Base-by-base conservation (phyloP, 2,113 vertebrate genomes). In the Sebastes schlegelii region DNA sequence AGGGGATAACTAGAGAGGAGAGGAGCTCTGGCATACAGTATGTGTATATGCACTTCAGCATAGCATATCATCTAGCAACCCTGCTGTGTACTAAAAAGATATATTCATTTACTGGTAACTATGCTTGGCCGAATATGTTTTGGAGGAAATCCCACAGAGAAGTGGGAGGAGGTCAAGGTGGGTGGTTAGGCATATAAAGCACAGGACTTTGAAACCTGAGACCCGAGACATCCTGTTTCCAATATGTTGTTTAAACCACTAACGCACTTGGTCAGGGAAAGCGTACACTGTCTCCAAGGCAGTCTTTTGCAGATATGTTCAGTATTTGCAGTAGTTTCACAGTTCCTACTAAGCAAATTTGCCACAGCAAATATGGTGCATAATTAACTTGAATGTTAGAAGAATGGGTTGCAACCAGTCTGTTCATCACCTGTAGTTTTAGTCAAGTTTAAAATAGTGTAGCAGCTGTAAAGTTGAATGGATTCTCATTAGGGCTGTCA, bases 1-100 rank as follows among this genome's bases (percentile, higher is more conserved):
- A 46, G 71, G 75, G 69, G 76, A 87, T 77, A 66, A 76, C 66
- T 70, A 60, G 19, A 71, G 66, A 66, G 45, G 26, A 70, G 71
- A 61, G 62, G 43, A 58, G 76, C 48, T 45, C 45, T 64, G 62
- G 45, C 23, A 67, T 21, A 63, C 74, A 71, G 7, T 54, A 6
- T 57, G 64, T 49, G 19, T 2, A 48, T 71, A 80, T 73, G 13
- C 19, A 34, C 14, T 21, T 45, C 34, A 34, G 34, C 34, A n/a
- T 17, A 76, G 63, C 16, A 12, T 6, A 64, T 26, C 19, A 58
- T 77, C 49, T 58, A 19, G 10, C 6, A 46, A 58, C 16, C 13
- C 19, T 65, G 13, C 19, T 65, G 13, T 65, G 40, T 45, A 48
- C 48, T 45, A 45, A 6, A 34, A 65, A 71, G 52, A 60, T 57